Evolutionary conservation across 2,888 invertebrate species (phyloP).

Genomic region (Aradus depressus): DNA sequence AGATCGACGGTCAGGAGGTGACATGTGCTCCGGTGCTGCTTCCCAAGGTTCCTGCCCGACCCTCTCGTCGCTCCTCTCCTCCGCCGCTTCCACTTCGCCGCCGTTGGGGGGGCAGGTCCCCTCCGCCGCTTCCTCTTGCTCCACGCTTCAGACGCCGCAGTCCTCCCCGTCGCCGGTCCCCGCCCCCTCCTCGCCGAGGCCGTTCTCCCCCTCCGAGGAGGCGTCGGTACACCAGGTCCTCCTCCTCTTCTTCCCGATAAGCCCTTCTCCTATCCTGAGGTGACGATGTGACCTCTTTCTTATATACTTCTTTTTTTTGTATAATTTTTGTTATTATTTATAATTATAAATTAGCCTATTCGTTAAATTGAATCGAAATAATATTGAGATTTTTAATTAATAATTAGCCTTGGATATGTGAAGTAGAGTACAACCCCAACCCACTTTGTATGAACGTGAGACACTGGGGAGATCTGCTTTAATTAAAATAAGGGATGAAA

Average conservation of each 20-base stretch:
- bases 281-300: too few relatives aligned
- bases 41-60: constrained; percentile 39
- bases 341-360: too few relatives aligned
- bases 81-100: constrained; percentile 35
- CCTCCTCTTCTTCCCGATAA: constrained; percentile 61
- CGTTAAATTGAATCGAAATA: too few relatives aligned
- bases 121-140: constrained; percentile 38
- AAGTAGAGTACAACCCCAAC: too few relatives aligned
- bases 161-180: constrained; percentile 41
- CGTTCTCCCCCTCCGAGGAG: constrained; percentile 36
- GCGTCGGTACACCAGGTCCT: constrained; percentile 59
- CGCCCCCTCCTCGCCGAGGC: constrained; percentile 30
- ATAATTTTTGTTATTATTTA: too few relatives aligned
- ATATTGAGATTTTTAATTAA: too few relatives aligned
- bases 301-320: too few relatives aligned
- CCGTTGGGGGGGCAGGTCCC: constrained; percentile 43
- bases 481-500: too few relatives aligned
- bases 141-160: constrained; percentile 43
- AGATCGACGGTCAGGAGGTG: constrained; percentile 88
- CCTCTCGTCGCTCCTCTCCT: constrained; percentile 33
- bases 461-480: too few relatives aligned
- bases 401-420: too few relatives aligned
- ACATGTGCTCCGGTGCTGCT: constrained; percentile 87
- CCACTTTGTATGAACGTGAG: too few relatives aligned
- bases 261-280: too few relatives aligned